These are phyloP conservation scores for Ectemnius continuus DNA, from an alignment of 2,888 invertebrate species.

Conservation along the genomic window DNA sequence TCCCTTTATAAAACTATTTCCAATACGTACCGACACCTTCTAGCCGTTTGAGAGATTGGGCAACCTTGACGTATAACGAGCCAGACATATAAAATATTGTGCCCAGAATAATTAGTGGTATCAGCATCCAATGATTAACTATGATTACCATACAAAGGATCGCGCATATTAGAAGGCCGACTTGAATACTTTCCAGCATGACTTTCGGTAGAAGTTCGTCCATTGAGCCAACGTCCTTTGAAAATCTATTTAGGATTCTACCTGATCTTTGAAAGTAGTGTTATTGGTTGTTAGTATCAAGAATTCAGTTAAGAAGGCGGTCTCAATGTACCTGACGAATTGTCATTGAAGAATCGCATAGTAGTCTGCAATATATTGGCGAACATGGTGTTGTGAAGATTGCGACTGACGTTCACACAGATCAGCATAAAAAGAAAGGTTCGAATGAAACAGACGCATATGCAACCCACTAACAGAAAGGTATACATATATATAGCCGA, in stretches of 20 bases:
- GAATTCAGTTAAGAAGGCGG: background rate
- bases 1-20: background rate
- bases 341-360: conserved; percentile 92
- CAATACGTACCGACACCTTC: conserved; percentile 78
- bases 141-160: conserved; percentile 79
- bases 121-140: conserved; percentile 84
- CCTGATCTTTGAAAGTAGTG: conserved; percentile 65
- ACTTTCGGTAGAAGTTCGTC: conserved; percentile 81
- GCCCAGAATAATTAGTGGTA: conserved; percentile 82
- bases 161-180: conserved; percentile 77
- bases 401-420: conserved; percentile 87
- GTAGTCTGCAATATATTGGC: conserved; percentile 86
- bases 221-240: conserved; percentile 85
- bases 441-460: conserved; percentile 79
- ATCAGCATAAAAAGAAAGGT: conserved; percentile 86
- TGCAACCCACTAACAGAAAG: conserved; percentile 69
- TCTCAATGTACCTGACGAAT: conserved; percentile 85
- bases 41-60: conserved; percentile 85
- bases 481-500: conserved; percentile 75
- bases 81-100: conserved; percentile 82
- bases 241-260: conserved; percentile 86
- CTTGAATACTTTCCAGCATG: conserved; percentile 80
- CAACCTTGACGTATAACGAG: conserved; percentile 83
- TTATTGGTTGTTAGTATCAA: background rate
- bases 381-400: conserved; percentile 92